Evolutionary conservation across 2,113 vertebrate genomes (phyloP), one percentile per base, ranked within the genome.

Genomic region (Herpetotheres cachinnans): DNA sequence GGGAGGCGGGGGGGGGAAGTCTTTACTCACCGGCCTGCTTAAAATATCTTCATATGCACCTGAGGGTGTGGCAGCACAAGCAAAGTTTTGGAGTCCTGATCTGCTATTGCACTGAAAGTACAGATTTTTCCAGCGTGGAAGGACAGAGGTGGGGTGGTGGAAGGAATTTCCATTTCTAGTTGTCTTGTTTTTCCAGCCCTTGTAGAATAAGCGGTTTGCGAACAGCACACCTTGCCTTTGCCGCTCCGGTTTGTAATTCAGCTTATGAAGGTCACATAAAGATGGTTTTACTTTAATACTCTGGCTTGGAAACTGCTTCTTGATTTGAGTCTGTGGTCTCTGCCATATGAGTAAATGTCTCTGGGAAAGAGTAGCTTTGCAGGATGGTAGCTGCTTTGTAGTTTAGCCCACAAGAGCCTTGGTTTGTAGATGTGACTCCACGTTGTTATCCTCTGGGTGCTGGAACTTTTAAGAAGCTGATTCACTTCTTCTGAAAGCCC

Each of bases 371-470:
- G 44, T 5, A 38, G 71, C 63, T 27, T 17, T 50, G 20, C 3
- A 7, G 70, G 19, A 26, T 91, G 65, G 72, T 44, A 25, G 15
- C 59, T 20, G 47, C 3, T 1, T 6, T 9, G 40, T 7, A 0
- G 25, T 6, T 18, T 13, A 36, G 32, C 16, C 9, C 5, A 0
- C 9, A 2, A 18, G 11, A 11, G 14, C 38, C 1, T 13, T 24
- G 3, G 1, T 26, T 27, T 47, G n/a, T 17, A 1, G 11, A 16
- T 12, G 25, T 30, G 3, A 46, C 26, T 7, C 21, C 27, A 0
- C 1, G 0, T 2, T 9, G 10, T 9, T 47, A 34, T 15, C 15
- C 13, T 56, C 1, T n/a, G 8, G 4, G n/a, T 46, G n/a, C 52
- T 73, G 49, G 15, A 29, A 34, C 13, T 14, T 40, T 1, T 5